Evolutionary conservation across 1,140 invertebrate genomes (phyloP).

Genomic region (Drosophila repletoides): DNA sequence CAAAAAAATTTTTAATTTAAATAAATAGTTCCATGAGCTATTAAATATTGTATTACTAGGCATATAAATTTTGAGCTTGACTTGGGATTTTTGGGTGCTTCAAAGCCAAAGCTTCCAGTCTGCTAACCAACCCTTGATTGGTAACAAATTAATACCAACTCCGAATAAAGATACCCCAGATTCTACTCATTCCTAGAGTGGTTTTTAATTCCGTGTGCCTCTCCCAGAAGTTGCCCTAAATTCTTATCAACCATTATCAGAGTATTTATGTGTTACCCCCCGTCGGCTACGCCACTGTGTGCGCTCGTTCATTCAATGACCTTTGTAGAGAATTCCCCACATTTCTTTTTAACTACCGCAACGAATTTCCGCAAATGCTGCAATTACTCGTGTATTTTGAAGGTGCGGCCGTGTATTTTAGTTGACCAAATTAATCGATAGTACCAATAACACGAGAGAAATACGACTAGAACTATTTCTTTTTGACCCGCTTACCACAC

Average conservation of each 20-base stretch:
- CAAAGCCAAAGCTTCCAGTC: too few species aligned
- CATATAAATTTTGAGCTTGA: too few species aligned
- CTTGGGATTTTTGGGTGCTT: too few species aligned
- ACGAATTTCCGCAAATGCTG: slow-evolving; percentile 73
- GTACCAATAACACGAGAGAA: slow-evolving; percentile 46
- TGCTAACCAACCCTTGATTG: too few species aligned
- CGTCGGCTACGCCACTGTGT: slow-evolving; percentile 15
- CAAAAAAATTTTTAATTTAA: too few species aligned
- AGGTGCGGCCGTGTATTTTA: slow-evolving; percentile 61
- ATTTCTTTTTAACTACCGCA: slow-evolving; percentile 38
- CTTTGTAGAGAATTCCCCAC: slow-evolving; percentile 44
- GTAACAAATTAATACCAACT: too few species aligned
- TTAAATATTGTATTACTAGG: too few species aligned
- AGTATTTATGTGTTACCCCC: background rate
- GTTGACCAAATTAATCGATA: slow-evolving; percentile 74
- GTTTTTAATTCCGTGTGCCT: too few species aligned
- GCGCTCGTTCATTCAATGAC: slow-evolving; percentile 41
- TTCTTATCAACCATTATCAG: background rate
- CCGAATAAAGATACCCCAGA: too few species aligned
- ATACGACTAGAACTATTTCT: slow-evolving; percentile 33
- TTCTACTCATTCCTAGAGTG: too few species aligned
- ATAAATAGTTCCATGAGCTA: too few species aligned
- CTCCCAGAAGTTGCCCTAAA: too few species aligned
- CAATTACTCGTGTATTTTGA: slow-evolving; percentile 69
- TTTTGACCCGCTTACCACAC: slow-evolving; percentile 63